Conservation (phyloP, 2,888 invertebrate species). For the Drosophila glabriapex region DNA sequence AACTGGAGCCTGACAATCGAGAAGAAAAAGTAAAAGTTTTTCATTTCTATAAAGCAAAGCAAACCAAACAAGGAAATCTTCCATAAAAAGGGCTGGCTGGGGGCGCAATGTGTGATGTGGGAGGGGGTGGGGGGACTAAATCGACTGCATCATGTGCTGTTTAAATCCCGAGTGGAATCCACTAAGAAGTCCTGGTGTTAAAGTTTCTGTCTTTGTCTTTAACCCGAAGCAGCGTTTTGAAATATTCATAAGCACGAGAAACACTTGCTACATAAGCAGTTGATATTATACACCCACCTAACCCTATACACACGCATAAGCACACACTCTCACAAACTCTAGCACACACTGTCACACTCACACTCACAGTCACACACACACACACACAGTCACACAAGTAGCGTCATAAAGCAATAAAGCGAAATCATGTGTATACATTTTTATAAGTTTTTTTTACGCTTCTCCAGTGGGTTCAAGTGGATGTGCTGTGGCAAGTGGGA, state of each 20-base stretch:
- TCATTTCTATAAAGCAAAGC: slow-evolving; percentile 21
- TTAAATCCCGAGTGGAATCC: slow-evolving; percentile 17
- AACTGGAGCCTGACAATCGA: slow-evolving; percentile 34
- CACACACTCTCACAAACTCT: neutral
- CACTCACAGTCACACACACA: slow-evolving; percentile 1
- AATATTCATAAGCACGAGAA: slow-evolving; percentile 56
- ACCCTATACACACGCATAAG: neutral
- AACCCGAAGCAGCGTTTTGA: slow-evolving; percentile 38
- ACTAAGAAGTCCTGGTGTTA: slow-evolving; percentile 28
- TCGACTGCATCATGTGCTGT: slow-evolving; percentile 1
- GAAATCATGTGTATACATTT: slow-evolving; percentile 85
- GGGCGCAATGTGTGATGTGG: neutral
- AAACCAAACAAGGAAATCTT: neutral
- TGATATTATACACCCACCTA: slow-evolving; percentile 7
- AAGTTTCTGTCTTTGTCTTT: slow-evolving; percentile 28
- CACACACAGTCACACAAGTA: slow-evolving; percentile 37
- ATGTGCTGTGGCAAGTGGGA: neutral
- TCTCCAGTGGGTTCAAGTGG: slow-evolving; percentile 37
- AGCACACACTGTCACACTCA: neutral
- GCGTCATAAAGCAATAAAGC: slow-evolving; percentile 85
- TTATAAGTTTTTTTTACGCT: slow-evolving; percentile 77
- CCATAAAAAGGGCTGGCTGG: neutral
- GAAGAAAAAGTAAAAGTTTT: slow-evolving; percentile 24
- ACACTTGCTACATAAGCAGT: slow-evolving; percentile 4
- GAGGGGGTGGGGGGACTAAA: too few relatives aligned